Conservation (phyloP, 2,888 invertebrate species). For the Fissipunctia ypsillon region DNA sequence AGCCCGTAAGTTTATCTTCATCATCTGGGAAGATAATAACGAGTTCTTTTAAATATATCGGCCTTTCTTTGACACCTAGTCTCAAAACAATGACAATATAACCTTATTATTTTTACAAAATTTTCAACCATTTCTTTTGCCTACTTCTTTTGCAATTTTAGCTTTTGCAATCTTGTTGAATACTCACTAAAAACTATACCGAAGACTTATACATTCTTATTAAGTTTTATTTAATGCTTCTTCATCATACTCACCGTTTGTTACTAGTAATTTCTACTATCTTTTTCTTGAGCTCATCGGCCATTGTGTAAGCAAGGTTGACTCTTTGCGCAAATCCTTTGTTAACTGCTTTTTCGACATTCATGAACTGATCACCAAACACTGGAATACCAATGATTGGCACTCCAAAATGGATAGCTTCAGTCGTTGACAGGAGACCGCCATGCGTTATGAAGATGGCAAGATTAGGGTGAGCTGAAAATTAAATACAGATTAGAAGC, state of each 20-base stretch:
- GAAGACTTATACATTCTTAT: not conserved
- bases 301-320: constrained; percentile 66
- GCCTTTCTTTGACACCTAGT: not conserved
- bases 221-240: too few relatives aligned
- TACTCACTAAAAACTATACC: not conserved
- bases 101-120: not conserved
- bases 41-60: not conserved
- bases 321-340: constrained; percentile 73
- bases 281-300: constrained; percentile 65
- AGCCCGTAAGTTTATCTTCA: not conserved
- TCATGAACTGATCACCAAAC: constrained; percentile 74
- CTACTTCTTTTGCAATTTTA: not conserved
- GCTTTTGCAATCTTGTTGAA: not conserved
- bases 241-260: constrained; percentile 61
- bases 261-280: constrained; percentile 67
- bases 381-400: constrained; percentile 77
- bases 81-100: not conserved
- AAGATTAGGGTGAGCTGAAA: constrained; percentile 74
- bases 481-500: not conserved
- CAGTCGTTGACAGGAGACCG: constrained; percentile 75
- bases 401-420: constrained; percentile 74
- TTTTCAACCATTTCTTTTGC: not conserved
- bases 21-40: not conserved
- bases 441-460: constrained; percentile 76
- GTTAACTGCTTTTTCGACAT: constrained; percentile 66